Base-by-base conservation (phyloP, 2,888 invertebrate species). In the Cosmia trapezina region DNA sequence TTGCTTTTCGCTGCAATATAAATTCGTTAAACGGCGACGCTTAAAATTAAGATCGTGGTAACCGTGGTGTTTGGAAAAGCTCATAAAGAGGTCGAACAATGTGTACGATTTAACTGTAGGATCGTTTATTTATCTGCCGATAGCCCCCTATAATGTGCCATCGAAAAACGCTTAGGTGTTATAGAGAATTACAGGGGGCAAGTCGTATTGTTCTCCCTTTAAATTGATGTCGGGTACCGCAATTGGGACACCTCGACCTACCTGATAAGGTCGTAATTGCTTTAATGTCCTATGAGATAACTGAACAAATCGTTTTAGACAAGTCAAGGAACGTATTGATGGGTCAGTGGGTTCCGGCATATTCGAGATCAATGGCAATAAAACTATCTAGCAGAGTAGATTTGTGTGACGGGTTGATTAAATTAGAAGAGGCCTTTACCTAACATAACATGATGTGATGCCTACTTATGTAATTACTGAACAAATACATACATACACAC, bases 141-240 rank as follows among this genome's bases (percentile, higher is more conserved):
- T 88, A 78, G 82, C 81, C 81, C 72, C 70, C 83, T 87, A 76
- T 88, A 90, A 90, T 88, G 87, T 85, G 83, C 88, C 88, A 89
- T 89, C 87, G 89, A 91, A 91, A 90, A 90, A 89, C 90, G 89
- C 88, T 90, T 90, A 89, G 86, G 88, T 89, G 90, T 89, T 88
- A 87, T 81, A 73, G 72, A 86, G 89, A 87, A 89, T 91, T 89
- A 90, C 85, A 81, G 76, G 84, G 87, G 86, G 73, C 72, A 77
- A 81, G 78, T 80, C 78, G 83, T 86, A 89, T 90, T 90, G 90
- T 90, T 88, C 79, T 80, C 81, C 78, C 77, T 75, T 81, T 78
- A 86, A 90, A 90, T 91, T 88, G 87, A 88, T 90, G 89, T 88
- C 80, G 86, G 85, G 76, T 84, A 62, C 83, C 72, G 62, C 73